These are phyloP conservation scores for Apodemia hepburni DNA, from an alignment of 2,888 invertebrate species.

Conservation along the genomic window DNA sequence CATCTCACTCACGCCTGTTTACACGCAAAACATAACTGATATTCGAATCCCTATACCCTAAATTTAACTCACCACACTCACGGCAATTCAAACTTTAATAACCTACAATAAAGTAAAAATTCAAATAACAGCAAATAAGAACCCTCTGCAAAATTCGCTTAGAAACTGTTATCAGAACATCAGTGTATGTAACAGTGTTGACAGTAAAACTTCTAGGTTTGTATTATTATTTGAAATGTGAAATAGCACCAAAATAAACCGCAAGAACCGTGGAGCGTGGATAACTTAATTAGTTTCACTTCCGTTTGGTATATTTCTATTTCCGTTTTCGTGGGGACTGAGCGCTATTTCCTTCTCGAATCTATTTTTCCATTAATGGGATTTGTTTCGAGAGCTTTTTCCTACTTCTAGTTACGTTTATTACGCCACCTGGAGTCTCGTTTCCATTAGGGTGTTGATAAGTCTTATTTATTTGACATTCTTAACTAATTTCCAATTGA, in stretches of 20 bases:
- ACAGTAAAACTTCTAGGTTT: conserved; percentile 61
- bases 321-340: conserved; percentile 70
- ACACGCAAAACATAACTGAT: conserved; percentile 69
- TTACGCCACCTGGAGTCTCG: background rate
- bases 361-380: conserved; percentile 71
- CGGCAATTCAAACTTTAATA: conserved; percentile 41
- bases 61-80: conserved; percentile 40
- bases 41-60: conserved; percentile 67
- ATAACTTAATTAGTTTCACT: conserved; percentile 79
- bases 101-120: conserved; percentile 39
- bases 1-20: conserved; percentile 71
- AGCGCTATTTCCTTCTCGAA: conserved; percentile 63
- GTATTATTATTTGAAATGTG: conserved; percentile 66
- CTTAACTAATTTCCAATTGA: background rate
- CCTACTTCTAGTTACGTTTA: conserved; percentile 27
- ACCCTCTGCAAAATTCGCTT: conserved; percentile 56
- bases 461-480: background rate
- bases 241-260: conserved; percentile 72
- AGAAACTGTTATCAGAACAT: conserved; percentile 61
- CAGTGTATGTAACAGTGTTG: conserved; percentile 66
- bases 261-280: conserved; percentile 63
- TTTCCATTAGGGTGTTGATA: background rate
- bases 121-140: conserved; percentile 34
- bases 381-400: conserved; percentile 60
- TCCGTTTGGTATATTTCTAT: conserved; percentile 76